Percentiles rank a stretch among this genome's conserved stretches.
Conservation (phyloP, 2,113 vertebrate genomes). For the Tragulus kanchil region DNA sequence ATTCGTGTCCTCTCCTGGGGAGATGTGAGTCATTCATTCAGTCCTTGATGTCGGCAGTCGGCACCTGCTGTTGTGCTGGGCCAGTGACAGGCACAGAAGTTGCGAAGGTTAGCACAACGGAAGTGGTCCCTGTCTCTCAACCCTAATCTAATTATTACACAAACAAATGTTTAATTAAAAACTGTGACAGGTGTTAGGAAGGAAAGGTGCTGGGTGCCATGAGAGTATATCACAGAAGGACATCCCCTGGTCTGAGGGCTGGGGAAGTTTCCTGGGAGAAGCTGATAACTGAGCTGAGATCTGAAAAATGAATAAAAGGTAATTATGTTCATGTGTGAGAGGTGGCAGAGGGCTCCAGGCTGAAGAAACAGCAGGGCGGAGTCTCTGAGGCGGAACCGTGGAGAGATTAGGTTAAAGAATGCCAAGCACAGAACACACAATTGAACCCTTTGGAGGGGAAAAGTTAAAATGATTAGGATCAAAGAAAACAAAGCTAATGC, state of each 20-base stretch:
- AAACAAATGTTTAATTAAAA: not conserved
- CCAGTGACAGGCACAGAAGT: not conserved
- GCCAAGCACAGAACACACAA: fast-evolving
- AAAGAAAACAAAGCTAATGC: not conserved
- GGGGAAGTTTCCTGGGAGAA: not conserved
- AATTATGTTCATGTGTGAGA: not conserved
- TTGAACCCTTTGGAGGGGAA: not conserved
- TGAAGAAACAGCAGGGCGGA: not conserved
- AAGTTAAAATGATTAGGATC: not conserved
- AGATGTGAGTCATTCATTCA: not conserved
- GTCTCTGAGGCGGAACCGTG: not conserved
- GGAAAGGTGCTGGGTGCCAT: not conserved
- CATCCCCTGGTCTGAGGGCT: not conserved
- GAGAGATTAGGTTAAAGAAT: not conserved
- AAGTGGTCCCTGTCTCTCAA: not conserved
- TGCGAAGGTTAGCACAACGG: not conserved
- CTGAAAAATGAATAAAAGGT: not conserved
- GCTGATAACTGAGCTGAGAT: not conserved
- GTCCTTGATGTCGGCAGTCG: not conserved
- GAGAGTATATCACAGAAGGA: not conserved
- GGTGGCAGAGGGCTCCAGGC: not conserved
- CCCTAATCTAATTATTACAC: not conserved
- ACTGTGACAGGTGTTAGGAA: not conserved
- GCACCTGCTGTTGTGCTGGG: not conserved
- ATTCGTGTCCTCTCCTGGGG: not conserved